Percentiles rank a stretch among this genome's conserved stretches.
These are phyloP conservation scores for Proterorhinus semilunaris DNA, from an alignment of 2,113 vertebrate species.

Conservation along the genomic window DNA sequence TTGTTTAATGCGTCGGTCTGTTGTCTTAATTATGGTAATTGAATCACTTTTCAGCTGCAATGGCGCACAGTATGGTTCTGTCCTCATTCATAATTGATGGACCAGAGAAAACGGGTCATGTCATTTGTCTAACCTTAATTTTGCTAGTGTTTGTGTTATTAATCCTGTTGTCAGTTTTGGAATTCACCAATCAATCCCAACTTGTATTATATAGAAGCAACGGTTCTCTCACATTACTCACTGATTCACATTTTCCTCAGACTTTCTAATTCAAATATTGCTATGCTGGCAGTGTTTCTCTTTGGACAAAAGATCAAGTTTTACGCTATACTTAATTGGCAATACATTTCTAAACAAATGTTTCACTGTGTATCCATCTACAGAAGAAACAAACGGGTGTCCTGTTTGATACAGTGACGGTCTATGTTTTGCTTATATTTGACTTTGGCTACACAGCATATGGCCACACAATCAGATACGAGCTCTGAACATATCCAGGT, in stretches of 20 bases:
- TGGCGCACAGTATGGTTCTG: slow-evolving; percentile 59
- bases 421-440: slow-evolving; percentile 18
- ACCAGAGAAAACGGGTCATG: slow-evolving; percentile 6
- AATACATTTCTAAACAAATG: not conserved
- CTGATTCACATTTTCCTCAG: too few relatives aligned
- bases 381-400: slow-evolving; percentile 10
- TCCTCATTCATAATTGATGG: slow-evolving; percentile 66
- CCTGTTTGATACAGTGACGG: not conserved
- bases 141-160: not conserved
- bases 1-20: slow-evolving; percentile 34
- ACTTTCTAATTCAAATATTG: too few relatives aligned
- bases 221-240: too few relatives aligned
- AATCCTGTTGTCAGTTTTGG: not conserved
- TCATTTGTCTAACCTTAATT: not conserved
- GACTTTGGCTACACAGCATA: slow-evolving; percentile 9
- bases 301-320: too few relatives aligned
- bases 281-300: too few relatives aligned
- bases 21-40: slow-evolving; percentile 68
- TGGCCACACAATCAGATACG: not conserved
- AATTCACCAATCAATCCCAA: too few relatives aligned
- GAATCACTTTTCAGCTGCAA: slow-evolving; percentile 48
- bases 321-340: too few relatives aligned
- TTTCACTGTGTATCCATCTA: not conserved
- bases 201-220: too few relatives aligned
- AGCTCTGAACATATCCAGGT: not conserved